Percentiles rank a stretch among this genome's conserved stretches.
These are phyloP conservation scores for Setophaga kirtlandii DNA, from an alignment of 2,113 vertebrate species.

Conservation along the genomic window DNA sequence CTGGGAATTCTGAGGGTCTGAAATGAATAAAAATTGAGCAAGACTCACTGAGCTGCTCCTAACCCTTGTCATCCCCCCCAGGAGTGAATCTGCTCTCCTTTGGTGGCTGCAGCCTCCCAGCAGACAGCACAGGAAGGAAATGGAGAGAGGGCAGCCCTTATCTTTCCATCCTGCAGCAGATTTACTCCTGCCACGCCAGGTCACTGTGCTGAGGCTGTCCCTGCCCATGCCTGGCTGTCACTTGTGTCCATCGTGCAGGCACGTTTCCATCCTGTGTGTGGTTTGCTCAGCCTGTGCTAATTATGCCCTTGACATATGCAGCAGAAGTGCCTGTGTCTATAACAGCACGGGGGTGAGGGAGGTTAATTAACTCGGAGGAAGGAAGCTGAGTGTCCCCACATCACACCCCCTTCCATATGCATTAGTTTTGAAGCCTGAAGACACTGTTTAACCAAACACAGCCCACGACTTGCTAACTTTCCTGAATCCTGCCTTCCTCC, in stretches of 20 bases:
- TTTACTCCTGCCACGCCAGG: not conserved
- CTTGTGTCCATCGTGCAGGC: not conserved
- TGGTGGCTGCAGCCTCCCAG: not conserved
- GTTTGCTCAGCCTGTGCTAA: slow-evolving; percentile 70
- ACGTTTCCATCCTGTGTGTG: not conserved
- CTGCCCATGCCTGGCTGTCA: not conserved
- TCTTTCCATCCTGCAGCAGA: not conserved
- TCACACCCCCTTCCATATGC: slow-evolving; percentile 56
- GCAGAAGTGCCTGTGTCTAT: slow-evolving; percentile 63
- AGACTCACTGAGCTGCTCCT: not conserved
- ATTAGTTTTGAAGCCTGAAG: slow-evolving; percentile 53
- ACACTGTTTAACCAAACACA: slow-evolving; percentile 36
- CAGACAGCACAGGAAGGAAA: not conserved
- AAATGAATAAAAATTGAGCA: not conserved
- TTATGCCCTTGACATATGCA: slow-evolving; percentile 65
- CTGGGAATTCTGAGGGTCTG: not conserved
- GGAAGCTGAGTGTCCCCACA: slow-evolving; percentile 57
- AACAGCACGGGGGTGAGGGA: slow-evolving; percentile 65
- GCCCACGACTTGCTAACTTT: not conserved
- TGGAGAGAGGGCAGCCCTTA: not conserved
- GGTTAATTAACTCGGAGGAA: slow-evolving; percentile 78
- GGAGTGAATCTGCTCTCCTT: not conserved
- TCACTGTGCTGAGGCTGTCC: not conserved
- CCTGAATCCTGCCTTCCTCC: not conserved
- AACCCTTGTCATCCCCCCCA: not conserved